Conservation (phyloP, 2,888 invertebrate genomes). For the Chloromyia formosa region DNA sequence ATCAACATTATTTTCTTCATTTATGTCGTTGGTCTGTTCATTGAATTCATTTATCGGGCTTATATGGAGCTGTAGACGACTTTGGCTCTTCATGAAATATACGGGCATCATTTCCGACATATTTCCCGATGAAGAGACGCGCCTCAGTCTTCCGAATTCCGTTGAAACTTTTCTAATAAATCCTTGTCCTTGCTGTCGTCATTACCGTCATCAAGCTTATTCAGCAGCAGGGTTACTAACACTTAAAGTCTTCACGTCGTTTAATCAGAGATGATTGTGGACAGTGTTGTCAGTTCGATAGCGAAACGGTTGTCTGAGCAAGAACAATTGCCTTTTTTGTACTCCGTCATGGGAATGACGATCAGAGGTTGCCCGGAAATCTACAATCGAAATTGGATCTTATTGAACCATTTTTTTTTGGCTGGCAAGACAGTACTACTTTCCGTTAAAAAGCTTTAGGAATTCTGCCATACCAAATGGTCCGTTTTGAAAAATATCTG, state of each 20-base stretch:
- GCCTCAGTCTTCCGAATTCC: background rate
- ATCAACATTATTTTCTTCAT: background rate
- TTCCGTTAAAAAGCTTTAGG: no score
- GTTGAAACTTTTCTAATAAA: slow-evolving; percentile 25
- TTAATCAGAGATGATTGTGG: background rate
- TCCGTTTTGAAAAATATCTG: background rate
- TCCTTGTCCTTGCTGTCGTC: background rate
- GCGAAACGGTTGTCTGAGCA: background rate
- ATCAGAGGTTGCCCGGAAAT: no score
- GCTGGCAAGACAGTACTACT: no score
- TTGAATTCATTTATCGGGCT: background rate
- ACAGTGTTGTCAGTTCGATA: background rate
- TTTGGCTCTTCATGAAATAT: background rate
- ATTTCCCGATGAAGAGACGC: background rate
- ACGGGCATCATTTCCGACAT: slow-evolving; percentile 9
- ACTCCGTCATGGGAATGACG: no score
- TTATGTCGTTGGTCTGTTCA: background rate
- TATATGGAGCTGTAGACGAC: slow-evolving; percentile 7
- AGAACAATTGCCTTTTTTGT: background rate
- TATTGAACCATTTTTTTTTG: background rate
- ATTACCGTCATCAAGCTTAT: slow-evolving; percentile 15
- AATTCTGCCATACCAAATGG: no score
- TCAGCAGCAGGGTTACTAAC: background rate
- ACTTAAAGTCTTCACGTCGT: background rate
- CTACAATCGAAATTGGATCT: background rate